These are phyloP conservation scores for Paraescarpia echinospica DNA, from an alignment of 1,140 invertebrate genomes.

Conservation along the genomic window DNA sequence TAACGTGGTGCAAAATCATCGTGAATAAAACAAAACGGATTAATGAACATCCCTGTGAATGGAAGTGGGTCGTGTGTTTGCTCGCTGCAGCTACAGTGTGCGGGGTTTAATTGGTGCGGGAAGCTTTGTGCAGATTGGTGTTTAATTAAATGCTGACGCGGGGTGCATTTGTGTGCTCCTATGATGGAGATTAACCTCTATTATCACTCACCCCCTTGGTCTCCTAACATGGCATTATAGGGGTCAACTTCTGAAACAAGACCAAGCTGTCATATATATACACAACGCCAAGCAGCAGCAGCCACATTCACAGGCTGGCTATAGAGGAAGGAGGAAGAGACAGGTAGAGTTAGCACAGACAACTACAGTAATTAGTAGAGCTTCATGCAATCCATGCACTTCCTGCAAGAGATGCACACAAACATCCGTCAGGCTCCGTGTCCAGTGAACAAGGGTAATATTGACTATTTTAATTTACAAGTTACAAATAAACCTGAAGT, in stretches of 20 bases:
- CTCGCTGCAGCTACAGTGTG: not conserved
- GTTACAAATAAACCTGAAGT: not conserved
- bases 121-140: not conserved
- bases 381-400: not conserved
- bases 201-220: constrained; percentile 3
- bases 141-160: not conserved
- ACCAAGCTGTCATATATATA: constrained; percentile 1
- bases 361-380: not conserved
- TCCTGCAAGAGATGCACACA: not conserved
- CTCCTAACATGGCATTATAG: constrained; percentile 5
- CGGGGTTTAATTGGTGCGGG: not conserved
- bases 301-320: not conserved
- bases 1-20: not conserved
- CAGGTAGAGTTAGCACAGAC: not conserved
- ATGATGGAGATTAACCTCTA: not conserved
- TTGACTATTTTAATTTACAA: not conserved
- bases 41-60: not conserved
- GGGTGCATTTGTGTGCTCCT: not conserved
- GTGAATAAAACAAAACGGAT: constrained; percentile 10
- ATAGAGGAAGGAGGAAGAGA: not conserved
- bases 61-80: not conserved
- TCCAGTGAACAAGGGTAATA: not conserved
- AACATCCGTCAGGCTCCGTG: not conserved
- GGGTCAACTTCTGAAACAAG: not conserved
- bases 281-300: not conserved